Conservation (phyloP, 2,797 vertebrate genomes). For the Tapirus indicus region DNA sequence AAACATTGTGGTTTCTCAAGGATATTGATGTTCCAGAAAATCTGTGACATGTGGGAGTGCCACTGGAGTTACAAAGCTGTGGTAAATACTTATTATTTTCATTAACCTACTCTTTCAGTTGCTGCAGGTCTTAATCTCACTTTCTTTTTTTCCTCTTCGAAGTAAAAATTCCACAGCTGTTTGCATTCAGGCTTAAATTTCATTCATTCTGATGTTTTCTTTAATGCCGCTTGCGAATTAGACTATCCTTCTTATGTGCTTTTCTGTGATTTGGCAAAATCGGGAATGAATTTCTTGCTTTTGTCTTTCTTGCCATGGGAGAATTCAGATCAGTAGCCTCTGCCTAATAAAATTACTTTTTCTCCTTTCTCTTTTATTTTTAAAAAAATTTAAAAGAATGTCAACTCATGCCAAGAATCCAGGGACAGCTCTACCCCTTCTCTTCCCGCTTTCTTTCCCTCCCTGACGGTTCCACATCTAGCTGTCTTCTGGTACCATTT, state of each 20-base stretch:
- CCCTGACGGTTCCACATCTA: background rate
- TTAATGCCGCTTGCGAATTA: conserved; percentile 35
- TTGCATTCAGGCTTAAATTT: conserved; percentile 79
- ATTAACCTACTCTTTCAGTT: conserved; percentile 59
- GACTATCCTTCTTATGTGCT: conserved; percentile 40
- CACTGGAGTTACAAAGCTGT: background rate
- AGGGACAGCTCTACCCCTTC: background rate
- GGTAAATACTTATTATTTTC: conserved; percentile 28
- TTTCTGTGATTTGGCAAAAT: conserved; percentile 72
- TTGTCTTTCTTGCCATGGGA: conserved; percentile 69
- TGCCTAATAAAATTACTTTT: conserved; percentile 34
- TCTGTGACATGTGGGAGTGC: conserved; percentile 1
- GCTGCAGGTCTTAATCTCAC: conserved; percentile 67
- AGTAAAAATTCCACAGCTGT: conserved; percentile 72
- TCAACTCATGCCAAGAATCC: background rate
- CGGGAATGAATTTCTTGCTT: conserved; percentile 42
- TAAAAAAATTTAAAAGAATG: conserved; percentile 47
- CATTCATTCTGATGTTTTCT: conserved; percentile 72
- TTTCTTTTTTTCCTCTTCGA: background rate
- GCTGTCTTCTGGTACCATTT: background rate
- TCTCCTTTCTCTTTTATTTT: conserved; percentile 48
- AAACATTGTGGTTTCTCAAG: conserved; percentile 57
- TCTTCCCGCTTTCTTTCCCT: background rate
- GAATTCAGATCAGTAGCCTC: conserved; percentile 73
- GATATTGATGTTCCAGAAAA: conserved; percentile 22